Base-by-base conservation (phyloP, 2,797 vertebrate genomes). In the Sylvia borin region DNA sequence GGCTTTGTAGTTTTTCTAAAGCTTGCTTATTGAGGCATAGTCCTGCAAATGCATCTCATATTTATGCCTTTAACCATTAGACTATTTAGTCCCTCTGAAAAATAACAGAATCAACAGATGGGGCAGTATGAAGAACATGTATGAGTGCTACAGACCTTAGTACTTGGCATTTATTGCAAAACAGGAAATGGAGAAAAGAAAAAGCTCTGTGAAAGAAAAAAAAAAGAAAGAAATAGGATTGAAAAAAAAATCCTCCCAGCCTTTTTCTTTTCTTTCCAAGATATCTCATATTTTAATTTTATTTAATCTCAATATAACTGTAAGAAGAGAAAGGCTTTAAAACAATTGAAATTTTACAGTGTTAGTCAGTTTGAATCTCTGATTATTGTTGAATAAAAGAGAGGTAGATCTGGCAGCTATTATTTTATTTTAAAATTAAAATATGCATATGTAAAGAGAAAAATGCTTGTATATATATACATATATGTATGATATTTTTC, bases 1-100 rank as follows among this genome's bases (percentile, higher is more conserved):
- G n/a, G 58, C 20, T 80, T 16, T 88, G 75, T 45, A 68, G 34
- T 50, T 92, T 64, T 71, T n/a, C 83, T 89, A 36, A 42, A 40
- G 38, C 67, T 81, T 50, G 45, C 34, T 81, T 71, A 47, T 53
- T 67, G 81, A 67, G 53, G 47, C 55, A 48, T 73, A 76, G 26
- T 70, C 70, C 40, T 96, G 67, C 32, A 88, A 89, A 85, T 45
- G 17, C 42, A 4, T 19, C 9, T 83, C 13, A 4, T 51, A 29
- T 71, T 93, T 82, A 61, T 36, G 15, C 20, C 40, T 88, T 83
- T 26, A 53, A 55, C 81, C n/a, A 20, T 75, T 31, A 25, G 10
- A 5, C 8, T 61, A 43, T 32, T 43, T 53, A 71, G 27, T 21
- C 18, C 50, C 48, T 31, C 42, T 77, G 62, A 74, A 93, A 91